Base-by-base conservation (phyloP, 2,113 vertebrate species). In the Leptodactylus fuscus region DNA sequence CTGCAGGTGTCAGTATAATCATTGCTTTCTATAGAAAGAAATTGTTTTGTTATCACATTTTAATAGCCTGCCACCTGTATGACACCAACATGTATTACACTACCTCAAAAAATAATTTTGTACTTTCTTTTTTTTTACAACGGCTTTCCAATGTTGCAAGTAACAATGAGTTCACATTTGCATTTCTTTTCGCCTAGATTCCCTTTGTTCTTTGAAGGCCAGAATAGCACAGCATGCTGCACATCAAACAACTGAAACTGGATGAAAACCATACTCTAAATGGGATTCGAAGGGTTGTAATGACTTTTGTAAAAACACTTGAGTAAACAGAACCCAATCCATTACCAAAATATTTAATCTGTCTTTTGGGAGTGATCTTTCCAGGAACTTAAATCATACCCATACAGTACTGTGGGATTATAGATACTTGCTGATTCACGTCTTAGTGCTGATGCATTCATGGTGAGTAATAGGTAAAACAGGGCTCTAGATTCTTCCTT, bases 1-100 rank as follows among this genome's bases (percentile, higher is more conserved):
- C 74, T 22, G n/a, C 74, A 77, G 27, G 74, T 53, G 48, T 53
- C 48, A 77, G 46, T 51, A 51, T 51, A n/a, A 27, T 76, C 48
- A 22, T 77, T 77, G 27, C 74, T 53, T 27, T 77, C 29, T 76
- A 77, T 77, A 4, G 18, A 53, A 13, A 32, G 15, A 16, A 9
- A 51, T 51, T 51, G 32, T n/a, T 27, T 24, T 24, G 8, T n/a
- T 22, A 9, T 71, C 9, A 46, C 38, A 24, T 46, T 36, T 8
- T 15, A 74, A 10, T 11, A 24, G 36, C 4, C 34, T 73, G 70
- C 11, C 71, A 27, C 71, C 71, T 74, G 41, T 48, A 29, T 24
- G 24, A 46, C 24, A n/a, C 11, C 34, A 41, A 13, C 3, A 22
- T n/a, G 9, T 10, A 71, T 41, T 41, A 41, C 36, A 71, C 15